A percentile compares a stretch with the other conserved stretches of the same genome.
Evolutionary conservation across 2,888 invertebrate genomes (phyloP).

Genomic region (Micropterix aruncella): DNA sequence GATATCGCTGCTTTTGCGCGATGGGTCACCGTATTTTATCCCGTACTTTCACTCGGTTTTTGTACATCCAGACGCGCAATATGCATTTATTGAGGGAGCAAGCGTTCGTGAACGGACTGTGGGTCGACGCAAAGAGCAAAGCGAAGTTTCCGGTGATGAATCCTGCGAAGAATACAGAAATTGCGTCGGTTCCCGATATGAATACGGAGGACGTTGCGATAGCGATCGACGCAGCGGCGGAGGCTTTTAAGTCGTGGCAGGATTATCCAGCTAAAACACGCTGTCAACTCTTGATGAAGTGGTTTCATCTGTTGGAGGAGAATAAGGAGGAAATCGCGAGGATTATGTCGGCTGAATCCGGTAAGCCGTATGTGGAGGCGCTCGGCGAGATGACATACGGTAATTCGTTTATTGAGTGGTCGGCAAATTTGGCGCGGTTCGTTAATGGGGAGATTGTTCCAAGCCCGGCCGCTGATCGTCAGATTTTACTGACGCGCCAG

Average conservation of each 20-base stretch:
- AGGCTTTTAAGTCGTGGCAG: constrained; percentile 68
- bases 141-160: constrained; percentile 62
- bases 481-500: not conserved
- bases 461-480: constrained; percentile 54
- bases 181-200: constrained; percentile 78
- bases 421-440: constrained; percentile 83
- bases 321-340: constrained; percentile 61
- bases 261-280: constrained; percentile 65
- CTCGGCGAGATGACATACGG: constrained; percentile 83
- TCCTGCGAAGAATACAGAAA: constrained; percentile 60
- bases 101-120: constrained; percentile 61
- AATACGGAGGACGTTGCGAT: constrained; percentile 50
- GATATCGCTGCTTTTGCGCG: too few species aligned
- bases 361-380: constrained; percentile 83
- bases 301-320: constrained; percentile 63
- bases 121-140: constrained; percentile 57
- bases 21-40: too few species aligned
- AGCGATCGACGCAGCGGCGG: constrained; percentile 63
- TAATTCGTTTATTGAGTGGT: constrained; percentile 91
- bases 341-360: constrained; percentile 73
- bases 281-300: constrained; percentile 51
- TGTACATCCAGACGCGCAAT: constrained; percentile 9
- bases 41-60: too few species aligned
- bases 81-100: constrained; percentile 32
- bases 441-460: constrained; percentile 69